A percentile compares a stretch with the other conserved stretches of the same genome.
phyloP scores from a whole-genome alignment of 2,888 invertebrate genomes.

The Cistogaster globosa region DNA sequence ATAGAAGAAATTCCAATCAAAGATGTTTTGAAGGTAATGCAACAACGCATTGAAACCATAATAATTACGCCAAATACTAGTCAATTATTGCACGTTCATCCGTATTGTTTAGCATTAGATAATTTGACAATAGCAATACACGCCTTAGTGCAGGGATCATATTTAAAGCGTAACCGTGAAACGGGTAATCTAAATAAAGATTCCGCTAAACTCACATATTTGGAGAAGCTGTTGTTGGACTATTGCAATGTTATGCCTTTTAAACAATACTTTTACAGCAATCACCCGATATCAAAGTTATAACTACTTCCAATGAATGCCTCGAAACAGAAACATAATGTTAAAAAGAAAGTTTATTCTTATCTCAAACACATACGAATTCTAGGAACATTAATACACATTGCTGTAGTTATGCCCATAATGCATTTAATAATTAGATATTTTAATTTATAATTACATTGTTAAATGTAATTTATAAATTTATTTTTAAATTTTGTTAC shows the following conservation, averaged over 20 bases:
- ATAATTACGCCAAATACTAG: constrained; percentile 77
- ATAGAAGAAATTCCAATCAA: constrained; percentile 82
- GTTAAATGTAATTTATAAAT: neutral
- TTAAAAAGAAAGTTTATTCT: constrained; percentile 64
- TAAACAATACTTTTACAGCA: constrained; percentile 77
- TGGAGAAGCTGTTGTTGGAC: constrained; percentile 77
- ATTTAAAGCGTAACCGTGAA: constrained; percentile 76
- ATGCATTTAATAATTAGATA: constrained; percentile 75
- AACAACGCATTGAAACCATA: constrained; percentile 85
- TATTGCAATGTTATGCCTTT: constrained; percentile 82
- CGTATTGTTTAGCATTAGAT: constrained; percentile 90
- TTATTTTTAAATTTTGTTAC: neutral
- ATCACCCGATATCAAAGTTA: constrained; percentile 78
- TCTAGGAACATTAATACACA: constrained; percentile 76
- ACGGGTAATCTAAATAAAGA: constrained; percentile 75
- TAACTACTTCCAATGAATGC: constrained; percentile 78
- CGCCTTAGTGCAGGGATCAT: constrained; percentile 83
- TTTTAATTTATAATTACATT: constrained; percentile 63
- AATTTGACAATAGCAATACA: constrained; percentile 85
- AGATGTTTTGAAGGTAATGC: constrained; percentile 84
- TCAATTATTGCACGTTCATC: constrained; percentile 84
- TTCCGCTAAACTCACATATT: constrained; percentile 70
- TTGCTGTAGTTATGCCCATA: constrained; percentile 76
- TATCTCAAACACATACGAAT: constrained; percentile 78
- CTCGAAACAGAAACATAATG: constrained; percentile 42